Percentiles rank a stretch among this genome's conserved stretches.
These are phyloP conservation scores for Thamnaconus septentrionalis DNA, from an alignment of 2,113 vertebrate genomes.

Conservation along the genomic window DNA sequence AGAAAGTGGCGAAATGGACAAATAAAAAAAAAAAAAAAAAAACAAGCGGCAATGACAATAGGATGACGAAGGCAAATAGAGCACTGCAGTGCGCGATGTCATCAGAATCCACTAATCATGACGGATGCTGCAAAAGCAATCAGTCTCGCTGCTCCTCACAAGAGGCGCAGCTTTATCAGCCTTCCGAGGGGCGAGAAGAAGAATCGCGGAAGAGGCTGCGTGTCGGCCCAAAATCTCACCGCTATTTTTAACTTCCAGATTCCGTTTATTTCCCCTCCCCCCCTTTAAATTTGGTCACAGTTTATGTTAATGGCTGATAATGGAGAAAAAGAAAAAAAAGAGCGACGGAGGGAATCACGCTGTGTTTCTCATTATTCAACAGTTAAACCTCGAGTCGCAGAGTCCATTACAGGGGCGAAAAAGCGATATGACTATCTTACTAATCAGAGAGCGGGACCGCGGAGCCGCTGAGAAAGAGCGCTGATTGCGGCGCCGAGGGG, in stretches of 20 bases:
- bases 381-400: conserved; percentile 57
- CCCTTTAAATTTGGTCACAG: conserved; percentile 20
- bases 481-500: conserved; percentile 48
- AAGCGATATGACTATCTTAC: conserved; percentile 54
- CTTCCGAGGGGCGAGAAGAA: conserved; percentile 27
- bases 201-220: conserved; percentile 22
- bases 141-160: conserved; percentile 23
- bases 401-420: conserved; percentile 48
- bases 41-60: not conserved
- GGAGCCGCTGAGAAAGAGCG: conserved; percentile 50
- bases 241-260: conserved; percentile 26
- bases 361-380: conserved; percentile 45
- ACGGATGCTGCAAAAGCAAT: conserved; percentile 39
- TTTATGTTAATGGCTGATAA: conserved; percentile 42
- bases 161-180: conserved; percentile 35
- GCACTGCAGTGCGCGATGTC: conserved; percentile 23
- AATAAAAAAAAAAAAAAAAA: not conserved
- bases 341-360: conserved; percentile 2
- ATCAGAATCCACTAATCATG: conserved; percentile 47
- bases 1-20: not conserved
- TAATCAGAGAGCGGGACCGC: conserved; percentile 48
- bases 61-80: conserved; percentile 10
- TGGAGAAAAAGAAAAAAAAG: not conserved
- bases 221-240: conserved; percentile 29
- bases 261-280: not conserved